Evolutionary conservation across 2,888 invertebrate species (phyloP), one percentile per base, ranked within the genome.

Genomic region (Dascillus cervinus): DNA sequence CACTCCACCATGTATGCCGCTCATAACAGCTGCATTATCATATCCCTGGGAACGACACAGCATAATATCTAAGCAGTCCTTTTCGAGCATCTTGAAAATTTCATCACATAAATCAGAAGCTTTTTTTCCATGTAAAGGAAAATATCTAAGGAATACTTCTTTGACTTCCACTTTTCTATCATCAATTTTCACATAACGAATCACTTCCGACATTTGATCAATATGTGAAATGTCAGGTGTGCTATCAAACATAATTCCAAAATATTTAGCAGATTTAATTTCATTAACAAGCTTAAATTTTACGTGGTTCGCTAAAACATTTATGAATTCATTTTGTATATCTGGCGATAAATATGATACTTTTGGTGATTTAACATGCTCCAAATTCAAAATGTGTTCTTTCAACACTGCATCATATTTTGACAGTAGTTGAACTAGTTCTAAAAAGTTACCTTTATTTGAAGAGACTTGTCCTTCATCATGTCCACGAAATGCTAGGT

Each of bases 251-350:
- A 39, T 21, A 15, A 35, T 34, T 25, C 29, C 26, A n/a, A 17
- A 41, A 41, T 41, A 43, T 22, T 35, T 37, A 23, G 24, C 32
- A 24, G 28, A 34, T 37, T 34, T 41, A 9, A 28, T 28, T 28
- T 43, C 32, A 4, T 25, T 32, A 2, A 43, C 4, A 35, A 34
- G 19, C 4, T 34, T 20, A 36, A 10, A 11, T 35, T 34, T 32
- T n/a, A n/a, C n/a, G n/a, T n/a, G n/a, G n/a, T n/a, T n/a, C n/a
- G n/a, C n/a, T n/a, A n/a, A n/a, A n/a, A n/a, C n/a, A n/a, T n/a
- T n/a, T n/a, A n/a, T n/a, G n/a, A n/a, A n/a, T n/a, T n/a, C n/a
- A n/a, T n/a, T 37, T 37, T 35, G 35, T 26, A 27, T 33, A 13
- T 33, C 33, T 31, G 11, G 9, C 10, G 26, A 43, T 26, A 38